Percentiles rank a stretch among this genome's conserved stretches.
Conservation (phyloP, 2,797 vertebrate genomes). For the Nannoperca australis region DNA sequence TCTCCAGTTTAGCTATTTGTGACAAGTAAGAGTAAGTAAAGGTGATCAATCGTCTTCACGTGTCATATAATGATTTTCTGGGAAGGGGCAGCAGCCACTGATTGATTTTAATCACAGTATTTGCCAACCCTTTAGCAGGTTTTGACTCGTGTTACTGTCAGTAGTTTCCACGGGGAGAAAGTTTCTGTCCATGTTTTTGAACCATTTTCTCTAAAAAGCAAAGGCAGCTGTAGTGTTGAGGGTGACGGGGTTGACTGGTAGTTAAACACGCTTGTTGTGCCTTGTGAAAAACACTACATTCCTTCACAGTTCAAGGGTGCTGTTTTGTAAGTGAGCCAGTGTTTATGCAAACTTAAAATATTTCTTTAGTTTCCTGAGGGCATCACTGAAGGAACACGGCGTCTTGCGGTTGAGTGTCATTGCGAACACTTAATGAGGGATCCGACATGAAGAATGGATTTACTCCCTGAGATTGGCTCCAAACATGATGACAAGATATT, state of each 20-base stretch:
- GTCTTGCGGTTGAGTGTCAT: conserved; percentile 12
- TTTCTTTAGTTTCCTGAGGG: background rate
- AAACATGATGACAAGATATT: conserved; percentile 35
- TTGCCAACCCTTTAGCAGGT: background rate
- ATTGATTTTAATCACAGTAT: conserved; percentile 8
- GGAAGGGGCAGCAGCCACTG: background rate
- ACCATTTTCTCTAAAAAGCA: background rate
- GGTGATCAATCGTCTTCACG: background rate
- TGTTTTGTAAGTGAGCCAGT: conserved; percentile 6
- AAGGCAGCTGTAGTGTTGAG: background rate
- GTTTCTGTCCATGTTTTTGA: conserved; percentile 1
- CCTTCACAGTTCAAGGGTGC: conserved; percentile 13
- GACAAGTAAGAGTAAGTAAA: background rate
- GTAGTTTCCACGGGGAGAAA: too few species aligned
- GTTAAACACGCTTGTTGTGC: conserved; percentile 1
- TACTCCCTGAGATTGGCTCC: conserved; percentile 6
- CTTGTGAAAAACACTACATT: conserved; percentile 25
- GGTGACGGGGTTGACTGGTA: background rate
- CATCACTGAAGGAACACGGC: conserved; percentile 8
- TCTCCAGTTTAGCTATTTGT: background rate
- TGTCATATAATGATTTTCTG: background rate
- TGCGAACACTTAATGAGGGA: conserved; percentile 23
- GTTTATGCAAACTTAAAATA: conserved; percentile 10
- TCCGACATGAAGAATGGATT: conserved; percentile 24
- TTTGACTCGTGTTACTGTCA: background rate